Base-by-base conservation (phyloP, 2,888 invertebrate species). In the Neocrepidodera transversa region DNA sequence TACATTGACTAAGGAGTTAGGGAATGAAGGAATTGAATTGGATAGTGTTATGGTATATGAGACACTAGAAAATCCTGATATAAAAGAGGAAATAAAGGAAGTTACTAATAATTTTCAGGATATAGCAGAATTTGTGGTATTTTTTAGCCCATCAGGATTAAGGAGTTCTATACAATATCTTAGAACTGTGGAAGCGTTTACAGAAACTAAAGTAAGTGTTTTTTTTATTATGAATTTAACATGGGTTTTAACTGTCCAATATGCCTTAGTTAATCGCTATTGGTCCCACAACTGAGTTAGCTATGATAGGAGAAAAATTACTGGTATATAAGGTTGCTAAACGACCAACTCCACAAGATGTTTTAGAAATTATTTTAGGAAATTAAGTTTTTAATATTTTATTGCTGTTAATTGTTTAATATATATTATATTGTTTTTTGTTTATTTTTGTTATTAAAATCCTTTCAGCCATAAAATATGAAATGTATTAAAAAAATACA, bases 141-240 rank as follows among this genome's bases (percentile, higher is more conserved):
- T 84, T 74, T 86, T 86, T 65, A 85, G 85, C 67, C 85, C 86
- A 1, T 85, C 85, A 3, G 85, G 85, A 14, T 79, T 85, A 0
- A 80, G 79, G 52, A 82, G 79, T 68, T 79, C 80, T 0, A 64
- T 80, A 30, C 78, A 80, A 1, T 77, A 80, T 65, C 77, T 85
- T 14, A 76, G 73, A 56, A 76, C 77, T 40, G 13, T 72, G 45
- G 58, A 67, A 14, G 68, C 72, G 57, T 63, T 73, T 50, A 28
- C 62, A 14, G 40, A 64, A 48, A 58, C 74, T 6, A 74, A 75
- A 69, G 75, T 76, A 61, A 58, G 55, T 61, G 20, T 10, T 40
- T 7, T n/a, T n/a, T n/a, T n/a, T n/a, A n/a, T n/a, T n/a, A n/a
- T n/a, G n/a, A n/a, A n/a, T n/a, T n/a, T n/a, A n/a, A n/a, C n/a